Conservation (phyloP, 2,888 invertebrate species). For the Spodoptera littoralis region DNA sequence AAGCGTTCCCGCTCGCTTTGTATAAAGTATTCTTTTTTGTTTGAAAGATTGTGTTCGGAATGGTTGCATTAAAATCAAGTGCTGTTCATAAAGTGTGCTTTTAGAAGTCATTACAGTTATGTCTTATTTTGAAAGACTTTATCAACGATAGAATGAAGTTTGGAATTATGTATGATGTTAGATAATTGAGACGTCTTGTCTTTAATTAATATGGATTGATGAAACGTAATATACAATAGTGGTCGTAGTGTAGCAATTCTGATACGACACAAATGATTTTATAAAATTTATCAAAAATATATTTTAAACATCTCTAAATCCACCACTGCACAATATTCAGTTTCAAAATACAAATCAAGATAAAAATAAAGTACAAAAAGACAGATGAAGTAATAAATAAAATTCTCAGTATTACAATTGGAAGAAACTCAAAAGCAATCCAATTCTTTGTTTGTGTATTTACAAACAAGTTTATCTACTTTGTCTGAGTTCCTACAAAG, state of each 20-base stretch:
- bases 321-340: too few relatives aligned
- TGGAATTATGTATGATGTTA: too few relatives aligned
- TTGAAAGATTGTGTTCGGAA: slow-evolving; percentile 19
- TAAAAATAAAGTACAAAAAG: too few relatives aligned
- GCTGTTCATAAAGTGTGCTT: slow-evolving; percentile 7
- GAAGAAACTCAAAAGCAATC: slow-evolving; percentile 47
- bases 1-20: slow-evolving; percentile 34
- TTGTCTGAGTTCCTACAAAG: slow-evolving; percentile 47
- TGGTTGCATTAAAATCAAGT: slow-evolving; percentile 22
- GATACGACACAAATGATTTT: too few relatives aligned
- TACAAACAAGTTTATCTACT: slow-evolving; percentile 49
- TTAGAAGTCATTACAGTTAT: not conserved
- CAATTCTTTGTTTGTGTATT: slow-evolving; percentile 53
- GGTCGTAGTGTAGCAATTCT: too few relatives aligned
- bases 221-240: too few relatives aligned
- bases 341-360: too few relatives aligned
- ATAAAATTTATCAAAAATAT: too few relatives aligned
- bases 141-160: too few relatives aligned
- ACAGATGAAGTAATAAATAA: slow-evolving; percentile 21
- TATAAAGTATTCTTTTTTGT: slow-evolving; percentile 33
- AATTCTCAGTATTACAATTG: slow-evolving; percentile 31
- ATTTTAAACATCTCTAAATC: too few relatives aligned
- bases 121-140: not conserved
- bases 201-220: too few relatives aligned
- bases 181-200: too few relatives aligned